Evolutionary conservation across 2,113 vertebrate genomes (phyloP), one percentile per base, ranked within the genome.

Genomic region (Triplophysa siluroides): DNA sequence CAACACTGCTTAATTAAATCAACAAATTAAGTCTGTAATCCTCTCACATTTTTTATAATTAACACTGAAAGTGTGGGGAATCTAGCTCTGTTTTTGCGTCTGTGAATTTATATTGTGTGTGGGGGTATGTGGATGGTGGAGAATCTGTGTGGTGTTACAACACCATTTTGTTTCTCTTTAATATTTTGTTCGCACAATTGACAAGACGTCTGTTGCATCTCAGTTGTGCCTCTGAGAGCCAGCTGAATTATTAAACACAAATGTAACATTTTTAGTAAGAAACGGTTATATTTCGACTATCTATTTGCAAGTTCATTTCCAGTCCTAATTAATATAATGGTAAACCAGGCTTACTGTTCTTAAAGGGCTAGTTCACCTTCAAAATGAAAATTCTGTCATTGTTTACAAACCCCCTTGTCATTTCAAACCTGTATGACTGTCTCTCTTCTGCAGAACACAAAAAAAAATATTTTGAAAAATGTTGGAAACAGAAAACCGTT

Each of bases 1-100:
- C 33, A 60, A 24, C 10, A 19, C 38, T 69, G 43, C 11, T 16
- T 87, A 85, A 87, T 66, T 45, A 72, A 87, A 89, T 89, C 85
- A 86, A 58, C 66, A 67, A 72, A 33, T 58, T 16, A 66, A 75
- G 70, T 41, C 74, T 60, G 69, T 84, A 81, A 43, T 41, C 69
- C 29, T 58, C 24, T 68, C 38, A 65, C 23, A 5, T 29, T 58
- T 18, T 26, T 33, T n/a, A 50, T 64, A 75, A 69, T 83, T 62
- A 79, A 52, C 63, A 69, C 62, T 52, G n/a, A 19, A 13, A 14
- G 7, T 63, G 66, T 70, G 18, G 38, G 12, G 67, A 76, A 64
- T 26, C 63, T 10, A 19, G 75, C 41, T 62, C 24, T 62, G 58
- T 76, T 23, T 76, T 76, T 63, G 45, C 43, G 4, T 24, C 13